Percentiles rank a stretch among this genome's conserved stretches.
phyloP scores from a whole-genome alignment of 2,113 vertebrate species.

The Callorhinus ursinus region DNA sequence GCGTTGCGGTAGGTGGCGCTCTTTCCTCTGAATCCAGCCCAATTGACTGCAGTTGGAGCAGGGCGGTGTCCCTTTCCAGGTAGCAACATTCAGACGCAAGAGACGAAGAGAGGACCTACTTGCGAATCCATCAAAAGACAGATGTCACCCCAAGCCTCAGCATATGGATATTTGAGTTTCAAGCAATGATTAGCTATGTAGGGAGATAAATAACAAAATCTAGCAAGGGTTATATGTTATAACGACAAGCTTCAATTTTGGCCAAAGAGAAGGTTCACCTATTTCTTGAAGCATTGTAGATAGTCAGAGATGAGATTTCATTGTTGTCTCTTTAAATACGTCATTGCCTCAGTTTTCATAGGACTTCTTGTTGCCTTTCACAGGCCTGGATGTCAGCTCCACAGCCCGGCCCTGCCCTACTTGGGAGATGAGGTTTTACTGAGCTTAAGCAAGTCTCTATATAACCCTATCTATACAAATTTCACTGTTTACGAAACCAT shows the following conservation, averaged over 20 bases:
- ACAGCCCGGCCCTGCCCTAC: not conserved
- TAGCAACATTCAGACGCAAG: not conserved
- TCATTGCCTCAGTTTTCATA: not conserved
- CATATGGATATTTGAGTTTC: slow-evolving; percentile 4
- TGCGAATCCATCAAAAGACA: slow-evolving; percentile 51
- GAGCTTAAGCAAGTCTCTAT: not conserved
- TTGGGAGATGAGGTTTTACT: not conserved
- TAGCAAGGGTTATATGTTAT: not conserved
- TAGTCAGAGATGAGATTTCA: not conserved
- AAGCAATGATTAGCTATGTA: slow-evolving; percentile 31
- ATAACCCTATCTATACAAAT: not conserved
- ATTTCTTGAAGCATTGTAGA: not conserved
- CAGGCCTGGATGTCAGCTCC: not conserved
- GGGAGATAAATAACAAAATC: slow-evolving; percentile 17
- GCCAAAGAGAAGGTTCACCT: not conserved
- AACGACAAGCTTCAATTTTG: slow-evolving; percentile 16
- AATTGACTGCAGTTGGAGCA: not conserved
- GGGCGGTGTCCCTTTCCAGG: not conserved
- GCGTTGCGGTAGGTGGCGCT: slow-evolving; percentile 47
- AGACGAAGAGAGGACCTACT: not conserved
- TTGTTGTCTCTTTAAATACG: slow-evolving; percentile 17
- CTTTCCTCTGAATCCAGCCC: slow-evolving; percentile 14
- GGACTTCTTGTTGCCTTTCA: not conserved
- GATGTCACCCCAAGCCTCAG: not conserved
- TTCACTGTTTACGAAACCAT: not conserved